Conservation (phyloP, 2,888 invertebrate species). For the Macaria notata region DNA sequence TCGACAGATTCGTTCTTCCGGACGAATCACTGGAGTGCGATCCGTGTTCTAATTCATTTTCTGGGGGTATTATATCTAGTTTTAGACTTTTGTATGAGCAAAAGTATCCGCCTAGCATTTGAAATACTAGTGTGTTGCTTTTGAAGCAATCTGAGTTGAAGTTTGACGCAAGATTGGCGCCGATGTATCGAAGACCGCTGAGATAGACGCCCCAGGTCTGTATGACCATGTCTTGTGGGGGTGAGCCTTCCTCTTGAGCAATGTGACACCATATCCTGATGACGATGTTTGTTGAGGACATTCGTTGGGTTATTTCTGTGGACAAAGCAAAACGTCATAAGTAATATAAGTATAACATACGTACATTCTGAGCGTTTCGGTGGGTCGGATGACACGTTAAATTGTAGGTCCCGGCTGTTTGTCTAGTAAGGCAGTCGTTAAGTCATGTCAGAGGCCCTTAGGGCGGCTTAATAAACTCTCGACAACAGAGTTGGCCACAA, state of each 20-base stretch:
- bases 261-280: slow-evolving; percentile 76
- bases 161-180: slow-evolving; percentile 85
- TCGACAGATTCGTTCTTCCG: slow-evolving; percentile 61
- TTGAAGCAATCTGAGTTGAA: slow-evolving; percentile 86
- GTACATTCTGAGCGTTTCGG: too few relatives aligned
- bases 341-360: not conserved
- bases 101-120: slow-evolving; percentile 94
- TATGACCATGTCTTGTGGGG: slow-evolving; percentile 81
- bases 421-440: too few relatives aligned
- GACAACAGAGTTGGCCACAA: too few relatives aligned
- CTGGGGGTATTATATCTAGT: slow-evolving; percentile 73
- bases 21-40: slow-evolving; percentile 72
- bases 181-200: slow-evolving; percentile 90
- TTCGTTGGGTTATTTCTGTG: slow-evolving; percentile 72
- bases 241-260: slow-evolving; percentile 43
- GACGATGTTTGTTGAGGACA: slow-evolving; percentile 74
- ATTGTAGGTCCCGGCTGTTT: too few relatives aligned
- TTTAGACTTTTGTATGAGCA: slow-evolving; percentile 83
- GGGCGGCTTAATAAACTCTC: too few relatives aligned
- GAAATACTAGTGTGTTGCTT: slow-evolving; percentile 90
- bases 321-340: slow-evolving; percentile 23
- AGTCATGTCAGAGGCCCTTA: too few relatives aligned
- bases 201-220: slow-evolving; percentile 94
- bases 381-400: too few relatives aligned
- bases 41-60: slow-evolving; percentile 68